Evolutionary conservation across 1,140 invertebrate species (phyloP), one percentile per base, ranked within the genome.

Genomic region (Chrysomallon squamiferum): DNA sequence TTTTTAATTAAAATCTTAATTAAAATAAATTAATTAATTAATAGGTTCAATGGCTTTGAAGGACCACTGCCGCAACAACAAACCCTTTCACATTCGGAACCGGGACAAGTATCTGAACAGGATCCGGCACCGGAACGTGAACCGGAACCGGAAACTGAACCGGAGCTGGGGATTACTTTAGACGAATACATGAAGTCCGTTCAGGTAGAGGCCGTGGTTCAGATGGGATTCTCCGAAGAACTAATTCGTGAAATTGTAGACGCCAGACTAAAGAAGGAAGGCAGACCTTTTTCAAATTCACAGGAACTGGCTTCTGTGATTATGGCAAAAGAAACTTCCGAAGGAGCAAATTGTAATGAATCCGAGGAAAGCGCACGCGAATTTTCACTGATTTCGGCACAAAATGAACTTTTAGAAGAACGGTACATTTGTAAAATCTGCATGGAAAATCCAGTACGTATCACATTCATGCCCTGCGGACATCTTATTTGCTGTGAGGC

Each of bases 401-500:
- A 20, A 13, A 54, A 29, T 27, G 50, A 11, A 27, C 4, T 3
- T 15, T 27, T 54, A 4, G 25, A 22, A 22, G 50, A 54, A 15
- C 50, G 9, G 50, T 20, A 54, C 25, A 18, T 54, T 18, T 54
- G 50, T 27, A 54, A 54, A 27, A 30, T 54, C 4, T 54, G 50
- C 29, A 54, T 54, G 50, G 50, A 54, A 22, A 13, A 54, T 0
- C 50, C 15, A 22, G 15, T 54, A 15, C 22, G 50, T 18, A 30
- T 54, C 18, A 54, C 50, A 30, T 54, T 54, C 50, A 29, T 54
- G 13, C 50, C 50, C n/a, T 54, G 50, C 15, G 50, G 50, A 27
- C 50, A 54, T 18, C 50, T 54, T 15, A 22, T 30, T 7, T 54
- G 50, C 29, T 54, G 50, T 27, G 50, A 30, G 9, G 15, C n/a